Percentiles rank a stretch among this genome's conserved stretches.
Conservation (phyloP, 2,113 vertebrate genomes). For the Crotophaga sulcirostris region DNA sequence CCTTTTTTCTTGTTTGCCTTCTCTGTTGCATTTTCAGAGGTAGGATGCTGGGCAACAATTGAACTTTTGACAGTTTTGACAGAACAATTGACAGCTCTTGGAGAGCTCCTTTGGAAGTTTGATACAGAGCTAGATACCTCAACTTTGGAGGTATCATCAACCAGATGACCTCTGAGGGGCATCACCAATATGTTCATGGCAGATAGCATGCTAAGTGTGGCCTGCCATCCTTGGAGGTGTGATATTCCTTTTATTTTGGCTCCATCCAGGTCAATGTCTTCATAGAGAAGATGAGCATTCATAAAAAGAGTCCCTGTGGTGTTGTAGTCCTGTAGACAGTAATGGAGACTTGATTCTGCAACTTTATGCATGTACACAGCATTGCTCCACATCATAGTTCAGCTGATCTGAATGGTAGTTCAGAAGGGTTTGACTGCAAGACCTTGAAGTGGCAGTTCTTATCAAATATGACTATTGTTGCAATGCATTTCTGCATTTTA, state of each 20-base stretch:
- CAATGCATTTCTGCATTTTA: neutral
- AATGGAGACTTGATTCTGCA: neutral
- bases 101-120: neutral
- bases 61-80: too few species aligned
- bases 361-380: accelerated
- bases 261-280: neutral
- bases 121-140: neutral
- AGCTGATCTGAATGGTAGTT: neutral
- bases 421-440: neutral
- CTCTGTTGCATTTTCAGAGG: neutral
- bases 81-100: too few species aligned
- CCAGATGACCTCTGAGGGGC: neutral
- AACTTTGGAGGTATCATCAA: neutral
- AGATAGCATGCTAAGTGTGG: neutral
- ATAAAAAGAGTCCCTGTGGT: neutral
- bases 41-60: neutral
- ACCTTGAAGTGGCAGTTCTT: neutral
- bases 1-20: neutral
- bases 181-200: neutral
- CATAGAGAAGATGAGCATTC: neutral
- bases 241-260: neutral
- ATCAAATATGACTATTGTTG: neutral
- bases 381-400: neutral
- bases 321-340: accelerated
- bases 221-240: accelerated